Percentiles rank a stretch among this genome's conserved stretches.
These are phyloP conservation scores for Mionectes olivaceus DNA, from an alignment of 2,797 vertebrate genomes.

Conservation along the genomic window DNA sequence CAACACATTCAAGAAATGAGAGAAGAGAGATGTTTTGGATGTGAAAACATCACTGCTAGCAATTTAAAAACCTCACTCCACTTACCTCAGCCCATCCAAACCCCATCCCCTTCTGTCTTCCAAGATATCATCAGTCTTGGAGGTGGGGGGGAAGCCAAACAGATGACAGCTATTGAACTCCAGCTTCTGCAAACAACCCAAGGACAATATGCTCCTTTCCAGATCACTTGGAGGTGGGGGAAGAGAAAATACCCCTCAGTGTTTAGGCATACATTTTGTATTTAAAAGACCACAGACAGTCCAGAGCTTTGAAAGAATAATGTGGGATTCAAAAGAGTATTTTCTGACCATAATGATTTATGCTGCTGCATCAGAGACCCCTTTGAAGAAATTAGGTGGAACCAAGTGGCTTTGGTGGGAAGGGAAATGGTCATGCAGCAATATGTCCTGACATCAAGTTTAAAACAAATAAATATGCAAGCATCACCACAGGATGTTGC, in stretches of 20 bases:
- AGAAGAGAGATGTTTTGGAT: conserved; percentile 11
- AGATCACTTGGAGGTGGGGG: background rate
- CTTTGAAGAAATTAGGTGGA: background rate
- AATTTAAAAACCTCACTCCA: background rate
- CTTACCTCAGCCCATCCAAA: background rate
- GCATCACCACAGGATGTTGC: background rate
- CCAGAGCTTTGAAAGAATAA: background rate
- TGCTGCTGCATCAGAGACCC: background rate
- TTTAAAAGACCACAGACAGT: conserved; percentile 7
- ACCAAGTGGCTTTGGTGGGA: conserved; percentile 6
- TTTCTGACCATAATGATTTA: background rate
- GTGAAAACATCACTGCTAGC: background rate
- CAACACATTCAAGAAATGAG: background rate
- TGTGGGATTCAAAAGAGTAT: background rate
- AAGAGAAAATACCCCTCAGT: background rate
- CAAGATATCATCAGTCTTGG: background rate
- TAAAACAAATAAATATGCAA: background rate
- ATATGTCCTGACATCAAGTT: background rate
- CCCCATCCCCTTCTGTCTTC: background rate
- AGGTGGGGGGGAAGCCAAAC: background rate
- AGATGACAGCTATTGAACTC: background rate
- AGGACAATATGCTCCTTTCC: conserved; percentile 43
- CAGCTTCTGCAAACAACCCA: conserved; percentile 21
- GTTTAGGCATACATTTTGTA: background rate
- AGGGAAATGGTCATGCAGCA: background rate